Conservation (phyloP, 2,888 invertebrate genomes). For the Osmoderma eremita region DNA sequence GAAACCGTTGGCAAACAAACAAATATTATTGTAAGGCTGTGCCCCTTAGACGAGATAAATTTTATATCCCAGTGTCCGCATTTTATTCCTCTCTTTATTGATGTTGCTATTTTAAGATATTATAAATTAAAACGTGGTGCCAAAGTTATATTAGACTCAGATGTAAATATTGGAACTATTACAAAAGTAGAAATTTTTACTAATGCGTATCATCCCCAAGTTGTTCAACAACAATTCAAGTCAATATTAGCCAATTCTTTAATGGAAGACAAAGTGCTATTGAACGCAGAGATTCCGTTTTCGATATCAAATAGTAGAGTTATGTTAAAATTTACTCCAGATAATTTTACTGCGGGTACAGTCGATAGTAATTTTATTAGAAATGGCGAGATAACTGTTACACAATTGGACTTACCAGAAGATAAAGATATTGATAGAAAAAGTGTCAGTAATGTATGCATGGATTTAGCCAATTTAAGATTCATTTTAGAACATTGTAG, state of each 20-base stretch:
- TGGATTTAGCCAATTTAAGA: constrained; percentile 65
- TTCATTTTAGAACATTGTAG: constrained; percentile 64
- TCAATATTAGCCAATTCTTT: constrained; percentile 66
- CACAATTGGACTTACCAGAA: constrained; percentile 44
- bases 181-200: constrained; percentile 64
- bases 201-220: constrained; percentile 53
- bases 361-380: constrained; percentile 67
- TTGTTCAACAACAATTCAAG: constrained; percentile 66
- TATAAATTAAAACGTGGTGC: constrained; percentile 68
- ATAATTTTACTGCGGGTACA: constrained; percentile 65
- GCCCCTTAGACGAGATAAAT: constrained; percentile 35
- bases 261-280: constrained; percentile 65
- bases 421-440: constrained; percentile 9
- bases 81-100: constrained; percentile 64
- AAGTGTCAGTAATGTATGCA: constrained; percentile 52
- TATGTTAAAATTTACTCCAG: constrained; percentile 62
- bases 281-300: constrained; percentile 66
- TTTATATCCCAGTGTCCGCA: constrained; percentile 5
- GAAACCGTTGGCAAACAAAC: constrained; percentile 17
- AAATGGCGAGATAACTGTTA: constrained; percentile 62
- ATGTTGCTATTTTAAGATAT: constrained; percentile 67
- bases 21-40: constrained; percentile 38
- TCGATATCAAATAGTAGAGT: constrained; percentile 47
- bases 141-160: constrained; percentile 67
- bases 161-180: constrained; percentile 61